Base-by-base conservation (phyloP, 2,797 vertebrate genomes). In the Poeciliopsis presidionis region DNA sequence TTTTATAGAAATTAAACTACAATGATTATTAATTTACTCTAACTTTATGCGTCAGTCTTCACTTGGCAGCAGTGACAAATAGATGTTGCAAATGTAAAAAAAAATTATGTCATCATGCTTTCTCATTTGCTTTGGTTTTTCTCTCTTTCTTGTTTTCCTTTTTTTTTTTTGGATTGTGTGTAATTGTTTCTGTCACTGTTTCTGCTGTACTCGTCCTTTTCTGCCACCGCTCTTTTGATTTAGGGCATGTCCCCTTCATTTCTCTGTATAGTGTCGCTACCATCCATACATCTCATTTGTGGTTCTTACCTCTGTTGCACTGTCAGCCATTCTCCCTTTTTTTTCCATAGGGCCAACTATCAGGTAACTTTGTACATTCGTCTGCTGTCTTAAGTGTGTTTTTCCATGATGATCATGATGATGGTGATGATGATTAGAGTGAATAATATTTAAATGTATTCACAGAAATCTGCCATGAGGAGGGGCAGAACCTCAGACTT, bases 341-440 rank as follows among this genome's bases (percentile, higher is more conserved):
- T 88, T 80, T 61, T 94, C 49, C 90, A 67, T 95, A 95, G 95
- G 95, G 94, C 94, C 93, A 93, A 93, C 92, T 88, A 53, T 73
- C 93, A 97, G 97, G 97, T 97, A 98, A 97, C 89, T 89, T 79
- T 92, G 81, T 94, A 81, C 91, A 93, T 89, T 76, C 90, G 81
- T 93, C 87, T 83, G 63, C 81, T 72, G 85, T 92, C 86, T 69
- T 70, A 16, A 70, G 89, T 75, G 78, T 73, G 78, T 61, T 85
- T 72, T 81, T 78, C 75, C 74, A 72, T 72, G 46, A 72, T 51
- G 30, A 43, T 79, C 2, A 79, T 81, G 71, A 47, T 18, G 14
- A 65, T 82, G 59, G 75, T 81, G 73, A 84, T 88, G 33, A 85
- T 80, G 7, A 79, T 85, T 91, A 90, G 94, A 81, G 94, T 77